Evolutionary conservation across 2,888 invertebrate species (phyloP).

Genomic region (Idaea dimidiata): DNA sequence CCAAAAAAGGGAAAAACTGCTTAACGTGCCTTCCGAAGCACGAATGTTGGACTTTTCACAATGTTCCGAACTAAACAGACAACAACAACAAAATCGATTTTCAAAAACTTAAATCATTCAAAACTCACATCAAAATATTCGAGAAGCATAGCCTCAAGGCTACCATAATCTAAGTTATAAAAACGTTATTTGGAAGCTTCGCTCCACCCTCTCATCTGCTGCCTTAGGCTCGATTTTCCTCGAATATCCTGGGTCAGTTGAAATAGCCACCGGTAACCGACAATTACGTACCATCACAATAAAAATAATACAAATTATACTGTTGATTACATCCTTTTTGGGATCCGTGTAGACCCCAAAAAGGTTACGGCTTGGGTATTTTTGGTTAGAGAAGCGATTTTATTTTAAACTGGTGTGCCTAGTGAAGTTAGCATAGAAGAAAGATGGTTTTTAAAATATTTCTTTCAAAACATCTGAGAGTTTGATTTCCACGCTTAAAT

Average conservation of each 20-base stretch:
- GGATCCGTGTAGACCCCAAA: constrained; percentile 10
- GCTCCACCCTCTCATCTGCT: constrained; percentile 55
- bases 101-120: background rate
- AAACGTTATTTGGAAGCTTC: constrained; percentile 54
- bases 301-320: constrained; percentile 72
- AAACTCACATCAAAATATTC: background rate
- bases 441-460: background rate
- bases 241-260: constrained; percentile 56
- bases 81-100: background rate
- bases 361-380: background rate
- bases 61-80: background rate
- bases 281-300: constrained; percentile 71
- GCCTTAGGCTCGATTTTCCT: constrained; percentile 62
- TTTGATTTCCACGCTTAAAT: too few species aligned
- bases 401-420: background rate
- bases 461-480: background rate
- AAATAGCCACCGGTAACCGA: constrained; percentile 57
- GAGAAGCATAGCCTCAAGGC: background rate
- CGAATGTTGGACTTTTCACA: too few species aligned
- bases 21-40: too few species aligned
- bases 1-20: too few species aligned
- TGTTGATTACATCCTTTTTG: constrained; percentile 8
- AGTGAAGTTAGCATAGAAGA: background rate
- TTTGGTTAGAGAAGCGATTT: background rate
- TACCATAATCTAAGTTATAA: constrained; percentile 17